Base-by-base conservation (phyloP, 1,140 invertebrate species). In the Drosophila bocki region DNA sequence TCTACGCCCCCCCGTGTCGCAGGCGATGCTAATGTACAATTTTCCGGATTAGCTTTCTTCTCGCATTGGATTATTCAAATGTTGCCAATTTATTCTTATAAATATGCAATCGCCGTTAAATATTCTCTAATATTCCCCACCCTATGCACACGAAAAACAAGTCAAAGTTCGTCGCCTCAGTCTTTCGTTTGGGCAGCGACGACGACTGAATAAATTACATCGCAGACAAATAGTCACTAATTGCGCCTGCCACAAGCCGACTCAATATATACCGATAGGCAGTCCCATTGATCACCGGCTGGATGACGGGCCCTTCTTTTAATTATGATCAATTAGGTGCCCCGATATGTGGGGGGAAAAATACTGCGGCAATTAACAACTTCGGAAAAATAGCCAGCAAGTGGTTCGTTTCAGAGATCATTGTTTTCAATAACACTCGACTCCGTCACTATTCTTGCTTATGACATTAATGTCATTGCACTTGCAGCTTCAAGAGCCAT, bases 131-230 rank as follows among this genome's bases (percentile, higher is more conserved):
- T 13, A 26, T 26, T 15, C 12, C 44, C 33, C 42, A 26, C 19
- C 77, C 26, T 32, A 17, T n/a, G 35, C 59, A 45, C 61, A 51
- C 45, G 51, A 53, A 56, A 58, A 81, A 58, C 44, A 54, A 62
- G 72, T 78, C 58, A 90, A 68, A 90, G 85, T 88, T 88, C 78
- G 81, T 75, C 47, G 75, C 32, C 62, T 63, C 19, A 84, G 84
- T 87, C 84, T 88, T 88, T 88, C 61, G 84, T 75, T 69, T 56
- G 26, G 39, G 5, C 22, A 67, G 65, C 17, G n/a, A 8, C 37
- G 22, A 50, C 47, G 4, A 51, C 29, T 19, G 41, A 64, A 82
- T 76, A 65, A 76, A 76, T 68, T 61, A 64, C 39, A 45, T 15
- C n/a, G 13, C 45, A 48, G 8, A 37, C 47, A 45, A 60, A 58